phyloP scores from a whole-genome alignment of 2,113 vertebrate species.

The Sapajus apella region DNA sequence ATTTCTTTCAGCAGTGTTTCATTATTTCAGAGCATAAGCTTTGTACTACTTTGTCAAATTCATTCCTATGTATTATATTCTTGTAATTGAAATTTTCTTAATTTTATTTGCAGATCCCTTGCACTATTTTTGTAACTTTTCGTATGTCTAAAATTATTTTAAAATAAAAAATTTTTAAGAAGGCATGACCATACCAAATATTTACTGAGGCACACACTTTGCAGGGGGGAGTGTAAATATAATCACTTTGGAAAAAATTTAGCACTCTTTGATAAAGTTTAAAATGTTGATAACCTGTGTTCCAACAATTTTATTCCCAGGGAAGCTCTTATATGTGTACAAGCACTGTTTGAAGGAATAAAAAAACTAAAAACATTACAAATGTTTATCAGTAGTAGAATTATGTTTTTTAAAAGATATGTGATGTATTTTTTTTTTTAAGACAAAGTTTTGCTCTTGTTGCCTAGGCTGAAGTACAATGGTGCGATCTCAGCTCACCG shows the following conservation, averaged over 20 bases:
- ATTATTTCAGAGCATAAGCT: background rate
- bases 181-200: background rate
- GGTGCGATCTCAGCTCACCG: too few relatives aligned
- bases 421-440: background rate
- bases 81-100: background rate
- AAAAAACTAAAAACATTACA: background rate
- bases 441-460: too few relatives aligned
- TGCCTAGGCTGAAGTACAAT: too few relatives aligned
- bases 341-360: background rate
- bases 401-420: background rate
- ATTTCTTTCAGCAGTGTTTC: background rate
- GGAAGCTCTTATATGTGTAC: background rate
- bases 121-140: background rate
- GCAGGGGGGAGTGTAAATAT: background rate
- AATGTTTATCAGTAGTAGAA: background rate
- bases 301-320: background rate
- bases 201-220: background rate
- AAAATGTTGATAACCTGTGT: background rate
- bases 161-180: background rate
- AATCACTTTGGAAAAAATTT: background rate
- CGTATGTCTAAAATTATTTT: background rate
- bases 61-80: background rate
- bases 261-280: constrained; percentile 5
- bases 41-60: constrained; percentile 2
- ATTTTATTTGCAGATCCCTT: background rate